Base-by-base conservation (phyloP, 2,888 invertebrate species). In the Aplocera efformata region DNA sequence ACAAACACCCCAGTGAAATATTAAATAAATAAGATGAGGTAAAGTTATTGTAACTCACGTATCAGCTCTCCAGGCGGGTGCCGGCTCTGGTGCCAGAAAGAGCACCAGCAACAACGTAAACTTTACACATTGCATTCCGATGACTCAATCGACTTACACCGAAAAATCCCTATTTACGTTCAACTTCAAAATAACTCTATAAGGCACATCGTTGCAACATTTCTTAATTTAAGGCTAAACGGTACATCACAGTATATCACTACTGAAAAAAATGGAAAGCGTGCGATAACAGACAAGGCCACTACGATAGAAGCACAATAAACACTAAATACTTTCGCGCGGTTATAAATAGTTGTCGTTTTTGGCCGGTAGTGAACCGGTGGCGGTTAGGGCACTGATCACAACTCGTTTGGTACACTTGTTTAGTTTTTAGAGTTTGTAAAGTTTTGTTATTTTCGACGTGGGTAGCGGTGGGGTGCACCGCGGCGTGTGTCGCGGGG, bases 181-280 rank as follows among this genome's bases (percentile, higher is more conserved):
- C 39, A 43, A 53, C 60, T 62, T 58, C 48, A 66, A 64, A 67
- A 74, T 71, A 74, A 79, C 67, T 69, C 58, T 54, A 54, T 78
- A 84, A 85, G 84, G 84, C 85, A 83, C 84, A 75, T 77, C 63
- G 70, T 83, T 82, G 67, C 74, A 50, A 53, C 67, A 62, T 67
- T 60, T 67, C 66, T 58, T 44, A 23, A 31, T 35, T 67, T 64
- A 61, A 78, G 68, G 67, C 72, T 72, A 64, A 40, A 54, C 46
- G 36, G 56, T 53, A 60, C 55, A 60, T 56, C 58, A 63, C 58
- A 59, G 62, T 32, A 53, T 56, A 56, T 49, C 42, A 46, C 50
- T 57, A 56, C 39, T 50, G 59, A 60, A 54, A 65, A 71, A 72
- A 72, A 69, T 71, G 72, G 65, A 63, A 64, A 66, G 61, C 58